Percentiles rank a stretch among this genome's conserved stretches.
These are phyloP conservation scores for Syrmaticus mikado DNA, from an alignment of 2,113 vertebrate species.

Conservation along the genomic window DNA sequence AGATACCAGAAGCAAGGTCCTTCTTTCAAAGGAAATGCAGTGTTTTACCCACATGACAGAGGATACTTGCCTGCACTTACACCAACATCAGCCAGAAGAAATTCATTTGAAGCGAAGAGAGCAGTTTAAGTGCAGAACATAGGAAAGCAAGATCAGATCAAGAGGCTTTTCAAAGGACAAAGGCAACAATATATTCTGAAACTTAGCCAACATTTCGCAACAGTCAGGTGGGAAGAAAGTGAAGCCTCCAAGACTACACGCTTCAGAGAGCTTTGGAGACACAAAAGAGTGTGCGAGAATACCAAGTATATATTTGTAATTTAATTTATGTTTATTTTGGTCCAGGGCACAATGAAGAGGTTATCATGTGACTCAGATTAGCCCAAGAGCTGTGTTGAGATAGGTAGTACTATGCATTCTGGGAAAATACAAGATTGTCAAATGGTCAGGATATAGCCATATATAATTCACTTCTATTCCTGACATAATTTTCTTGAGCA, in stretches of 20 bases:
- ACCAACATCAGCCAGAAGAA: not conserved
- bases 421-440: slow-evolving; percentile 54
- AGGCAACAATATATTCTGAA: not conserved
- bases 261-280: not conserved
- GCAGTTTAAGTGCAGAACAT: not conserved
- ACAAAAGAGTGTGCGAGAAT: not conserved
- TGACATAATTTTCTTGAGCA: slow-evolving; percentile 55
- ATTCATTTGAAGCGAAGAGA: not conserved
- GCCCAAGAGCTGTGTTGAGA: not conserved
- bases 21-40: not conserved
- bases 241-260: not conserved
- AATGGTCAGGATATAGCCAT: slow-evolving; percentile 36
- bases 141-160: not conserved
- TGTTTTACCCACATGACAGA: not conserved
- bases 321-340: slow-evolving; percentile 72
- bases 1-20: rapidly evolving
- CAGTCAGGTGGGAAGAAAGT: not conserved
- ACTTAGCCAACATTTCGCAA: not conserved
- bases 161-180: not conserved
- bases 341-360: slow-evolving; percentile 49
- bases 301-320: slow-evolving; percentile 42
- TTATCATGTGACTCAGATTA: slow-evolving; percentile 68
- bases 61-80: not conserved
- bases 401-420: slow-evolving; percentile 61
- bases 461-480: slow-evolving; percentile 58